A percentile compares a stretch with the other conserved stretches of the same genome.
phyloP scores from a whole-genome alignment of 2,797 vertebrate genomes.

The Etheostoma nigrum region DNA sequence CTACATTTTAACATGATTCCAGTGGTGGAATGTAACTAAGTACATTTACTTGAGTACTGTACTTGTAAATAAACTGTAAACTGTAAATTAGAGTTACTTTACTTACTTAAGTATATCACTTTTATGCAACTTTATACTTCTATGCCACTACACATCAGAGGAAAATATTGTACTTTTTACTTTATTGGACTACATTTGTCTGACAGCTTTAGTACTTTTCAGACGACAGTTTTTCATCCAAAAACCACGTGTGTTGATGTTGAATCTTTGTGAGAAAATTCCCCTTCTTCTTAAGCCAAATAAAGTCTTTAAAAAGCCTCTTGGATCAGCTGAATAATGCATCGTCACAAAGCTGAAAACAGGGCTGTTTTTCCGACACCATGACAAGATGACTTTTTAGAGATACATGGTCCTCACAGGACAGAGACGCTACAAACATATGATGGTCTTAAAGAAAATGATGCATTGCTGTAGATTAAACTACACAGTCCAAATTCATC shows the following conservation, averaged over 20 bases:
- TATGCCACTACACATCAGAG: no score
- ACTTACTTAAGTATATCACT: neutral
- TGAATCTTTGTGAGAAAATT: neutral
- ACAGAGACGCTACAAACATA: neutral
- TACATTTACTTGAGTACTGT: no score
- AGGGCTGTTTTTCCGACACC: neutral
- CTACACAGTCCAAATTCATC: neutral
- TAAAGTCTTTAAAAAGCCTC: no score
- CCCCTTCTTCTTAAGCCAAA: no score
- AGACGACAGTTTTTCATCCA: neutral
- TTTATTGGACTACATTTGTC: no score
- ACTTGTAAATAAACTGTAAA: no score
- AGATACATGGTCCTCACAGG: neutral
- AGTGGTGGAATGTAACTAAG: no score
- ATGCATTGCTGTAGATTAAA: neutral
- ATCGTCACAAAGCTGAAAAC: neutral
- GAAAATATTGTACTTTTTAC: no score
- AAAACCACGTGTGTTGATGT: neutral
- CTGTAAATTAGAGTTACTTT: no score
- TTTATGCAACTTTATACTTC: neutral
- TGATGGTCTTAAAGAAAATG: neutral
- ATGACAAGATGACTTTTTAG: neutral
- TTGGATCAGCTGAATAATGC: neutral
- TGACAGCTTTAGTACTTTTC: no score
- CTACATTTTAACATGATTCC: no score